phyloP scores from a whole-genome alignment of 2,888 invertebrate genomes.

The Pogonocherus hispidulus region DNA sequence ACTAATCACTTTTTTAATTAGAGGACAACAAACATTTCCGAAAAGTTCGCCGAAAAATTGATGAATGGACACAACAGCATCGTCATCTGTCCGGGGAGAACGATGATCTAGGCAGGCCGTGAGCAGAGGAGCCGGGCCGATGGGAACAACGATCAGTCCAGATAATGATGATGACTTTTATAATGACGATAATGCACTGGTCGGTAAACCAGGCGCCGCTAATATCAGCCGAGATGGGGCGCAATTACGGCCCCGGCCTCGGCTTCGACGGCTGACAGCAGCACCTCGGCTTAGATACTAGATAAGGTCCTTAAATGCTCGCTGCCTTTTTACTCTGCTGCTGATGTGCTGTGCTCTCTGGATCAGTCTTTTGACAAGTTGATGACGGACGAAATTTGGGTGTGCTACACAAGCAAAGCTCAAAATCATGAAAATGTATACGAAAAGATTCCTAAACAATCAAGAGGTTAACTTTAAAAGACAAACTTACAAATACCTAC shows the following conservation, averaged over 20 bases:
- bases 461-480: no score
- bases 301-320: constrained; percentile 56
- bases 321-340: constrained; percentile 18
- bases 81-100: constrained; percentile 26
- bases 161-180: constrained; percentile 69
- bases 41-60: constrained; percentile 15
- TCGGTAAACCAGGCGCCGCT: constrained; percentile 66
- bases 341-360: constrained; percentile 15
- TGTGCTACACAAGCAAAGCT: no score
- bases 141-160: constrained; percentile 63
- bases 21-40: not conserved
- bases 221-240: constrained; percentile 63
- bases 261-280: constrained; percentile 58
- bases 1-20: constrained; percentile 15
- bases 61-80: constrained; percentile 25
- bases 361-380: constrained; percentile 34
- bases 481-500: no score
- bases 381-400: constrained; percentile 6
- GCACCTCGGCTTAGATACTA: constrained; percentile 55
- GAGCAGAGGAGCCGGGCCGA: constrained; percentile 45
- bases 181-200: constrained; percentile 67
- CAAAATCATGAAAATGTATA: no score
- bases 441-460: no score
- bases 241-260: constrained; percentile 65
- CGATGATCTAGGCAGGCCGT: constrained; percentile 28